Evolutionary conservation across 2,113 vertebrate genomes (phyloP).

Genomic region (Gorsachius goisagi): DNA sequence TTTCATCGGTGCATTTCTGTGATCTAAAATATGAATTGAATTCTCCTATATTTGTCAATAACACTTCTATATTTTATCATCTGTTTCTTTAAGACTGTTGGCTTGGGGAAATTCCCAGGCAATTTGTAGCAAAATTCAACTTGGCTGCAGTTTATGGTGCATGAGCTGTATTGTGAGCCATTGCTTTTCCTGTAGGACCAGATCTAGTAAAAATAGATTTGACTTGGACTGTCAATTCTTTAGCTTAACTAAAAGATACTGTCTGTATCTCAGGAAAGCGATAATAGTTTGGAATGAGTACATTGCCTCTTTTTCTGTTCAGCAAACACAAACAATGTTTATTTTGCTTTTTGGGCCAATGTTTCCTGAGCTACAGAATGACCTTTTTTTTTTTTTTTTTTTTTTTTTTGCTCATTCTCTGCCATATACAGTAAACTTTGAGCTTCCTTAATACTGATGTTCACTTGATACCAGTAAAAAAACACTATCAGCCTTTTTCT

Average conservation of each 20-base stretch:
- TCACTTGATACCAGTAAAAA: neutral
- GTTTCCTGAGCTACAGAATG: constrained; percentile 27
- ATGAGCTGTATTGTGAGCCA: neutral
- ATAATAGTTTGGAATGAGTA: constrained; percentile 16
- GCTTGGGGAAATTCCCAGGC: neutral
- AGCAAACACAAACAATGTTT: constrained; percentile 45
- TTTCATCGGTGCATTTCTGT: neutral
- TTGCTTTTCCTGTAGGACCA: constrained; percentile 13
- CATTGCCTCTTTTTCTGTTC: constrained; percentile 23
- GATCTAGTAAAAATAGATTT: constrained; percentile 24
- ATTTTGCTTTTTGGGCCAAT: neutral
- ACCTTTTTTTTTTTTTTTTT: neutral
- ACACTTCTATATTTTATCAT: neutral
- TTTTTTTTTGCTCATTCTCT: constrained; percentile 1
- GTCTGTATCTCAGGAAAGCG: neutral
- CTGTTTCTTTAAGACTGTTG: neutral
- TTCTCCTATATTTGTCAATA: neutral
- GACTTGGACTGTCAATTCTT: constrained; percentile 1
- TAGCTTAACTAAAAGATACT: constrained; percentile 38
- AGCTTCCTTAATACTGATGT: constrained; percentile 8
- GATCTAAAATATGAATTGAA: neutral
- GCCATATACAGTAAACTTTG: constrained; percentile 1
- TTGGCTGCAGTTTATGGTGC: neutral
- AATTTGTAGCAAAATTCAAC: constrained; percentile 4
- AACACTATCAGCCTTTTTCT: neutral